These are phyloP conservation scores for Chymomyza caudatula DNA, from an alignment of 2,888 invertebrate species.

Conservation along the genomic window DNA sequence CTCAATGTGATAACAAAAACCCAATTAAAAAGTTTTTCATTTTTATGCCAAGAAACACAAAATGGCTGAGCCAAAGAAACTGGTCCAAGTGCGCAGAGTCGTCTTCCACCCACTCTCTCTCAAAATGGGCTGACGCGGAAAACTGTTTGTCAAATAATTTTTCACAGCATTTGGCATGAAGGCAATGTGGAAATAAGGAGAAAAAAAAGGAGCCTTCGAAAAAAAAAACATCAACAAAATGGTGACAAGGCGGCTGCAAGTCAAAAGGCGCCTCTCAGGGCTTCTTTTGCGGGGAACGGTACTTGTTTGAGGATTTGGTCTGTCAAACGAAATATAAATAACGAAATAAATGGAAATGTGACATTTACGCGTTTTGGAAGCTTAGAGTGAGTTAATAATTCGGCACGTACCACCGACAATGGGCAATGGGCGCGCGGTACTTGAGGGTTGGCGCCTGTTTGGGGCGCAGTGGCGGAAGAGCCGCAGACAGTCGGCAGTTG, in stretches of 20 bases:
- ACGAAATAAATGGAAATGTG: constrained; percentile 66
- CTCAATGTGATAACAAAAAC: constrained; percentile 63
- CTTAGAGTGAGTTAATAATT: constrained; percentile 67
- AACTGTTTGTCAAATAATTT: constrained; percentile 70
- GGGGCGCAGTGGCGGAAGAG: not conserved
- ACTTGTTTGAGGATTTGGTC: constrained; percentile 38
- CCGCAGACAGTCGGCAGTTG: not conserved
- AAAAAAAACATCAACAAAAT: not conserved
- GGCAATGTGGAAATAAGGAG: constrained; percentile 9
- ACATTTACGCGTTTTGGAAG: constrained; percentile 66
- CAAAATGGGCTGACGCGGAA: constrained; percentile 34
- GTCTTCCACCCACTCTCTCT: not conserved
- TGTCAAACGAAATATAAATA: constrained; percentile 60
- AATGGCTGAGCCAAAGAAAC: constrained; percentile 34
- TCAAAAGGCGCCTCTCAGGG: not conserved
- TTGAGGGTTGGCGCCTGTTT: not conserved
- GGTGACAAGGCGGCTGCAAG: constrained; percentile 15
- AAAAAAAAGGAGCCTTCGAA: no score
- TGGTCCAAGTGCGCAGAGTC: not conserved
- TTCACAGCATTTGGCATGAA: constrained; percentile 51
- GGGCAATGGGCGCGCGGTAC: not conserved
- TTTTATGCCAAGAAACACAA: constrained; percentile 49
- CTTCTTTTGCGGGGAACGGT: not conserved
- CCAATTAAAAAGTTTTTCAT: constrained; percentile 70
- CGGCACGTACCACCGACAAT: constrained; percentile 51